Evolutionary conservation across 2,888 invertebrate species (phyloP).

Genomic region (Phymatocera aterrima): DNA sequence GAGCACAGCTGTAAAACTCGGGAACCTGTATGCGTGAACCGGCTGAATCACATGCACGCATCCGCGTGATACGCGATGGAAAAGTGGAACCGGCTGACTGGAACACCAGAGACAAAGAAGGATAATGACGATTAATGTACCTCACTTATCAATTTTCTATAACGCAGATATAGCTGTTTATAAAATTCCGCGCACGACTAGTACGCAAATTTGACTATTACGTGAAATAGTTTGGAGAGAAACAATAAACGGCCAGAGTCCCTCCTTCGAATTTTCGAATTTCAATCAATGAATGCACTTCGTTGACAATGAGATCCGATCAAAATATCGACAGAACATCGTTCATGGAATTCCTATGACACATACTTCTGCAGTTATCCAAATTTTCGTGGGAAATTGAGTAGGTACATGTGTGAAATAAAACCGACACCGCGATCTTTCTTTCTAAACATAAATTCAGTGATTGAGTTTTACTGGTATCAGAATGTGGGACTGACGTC

Average conservation of each 20-base stretch:
- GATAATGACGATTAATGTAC: constrained; percentile 14
- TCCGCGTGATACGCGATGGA: not conserved
- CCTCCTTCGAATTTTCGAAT: not conserved
- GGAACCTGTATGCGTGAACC: constrained; percentile 2
- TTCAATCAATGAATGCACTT: no score
- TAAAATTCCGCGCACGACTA: not conserved
- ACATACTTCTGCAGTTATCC: no score
- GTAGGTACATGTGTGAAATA: no score
- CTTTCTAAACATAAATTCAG: no score
- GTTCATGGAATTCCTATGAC: no score
- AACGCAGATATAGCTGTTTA: not conserved
- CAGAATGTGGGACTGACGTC: constrained; percentile 38
- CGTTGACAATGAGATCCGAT: no score
- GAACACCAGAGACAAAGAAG: not conserved
- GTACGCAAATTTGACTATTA: not conserved
- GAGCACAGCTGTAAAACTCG: not conserved
- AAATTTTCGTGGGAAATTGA: no score
- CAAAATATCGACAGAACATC: no score
- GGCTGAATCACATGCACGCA: not conserved
- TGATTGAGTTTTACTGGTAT: not conserved
- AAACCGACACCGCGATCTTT: no score
- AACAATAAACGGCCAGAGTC: not conserved
- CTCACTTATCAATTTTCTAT: not conserved
- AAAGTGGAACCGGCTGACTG: not conserved
- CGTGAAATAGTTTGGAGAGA: not conserved